These are phyloP conservation scores for Pomatostomus ruficeps DNA, from an alignment of 2,113 vertebrate species.

Conservation along the genomic window DNA sequence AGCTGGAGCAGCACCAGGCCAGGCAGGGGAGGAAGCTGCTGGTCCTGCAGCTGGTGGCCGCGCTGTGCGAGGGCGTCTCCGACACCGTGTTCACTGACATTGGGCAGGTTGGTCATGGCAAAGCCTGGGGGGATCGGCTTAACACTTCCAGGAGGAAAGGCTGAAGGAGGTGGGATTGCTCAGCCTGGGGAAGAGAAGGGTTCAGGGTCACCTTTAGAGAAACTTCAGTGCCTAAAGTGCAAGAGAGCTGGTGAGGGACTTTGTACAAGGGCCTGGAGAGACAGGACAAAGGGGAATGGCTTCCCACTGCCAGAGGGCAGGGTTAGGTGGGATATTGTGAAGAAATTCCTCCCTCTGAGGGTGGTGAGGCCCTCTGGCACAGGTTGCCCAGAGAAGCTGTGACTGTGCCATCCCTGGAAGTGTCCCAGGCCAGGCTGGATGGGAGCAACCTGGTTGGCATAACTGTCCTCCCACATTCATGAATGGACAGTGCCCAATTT, in stretches of 20 bases:
- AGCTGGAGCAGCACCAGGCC: slow-evolving; percentile 72
- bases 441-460: neutral
- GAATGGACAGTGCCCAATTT: neutral
- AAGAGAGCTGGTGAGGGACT: neutral
- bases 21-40: slow-evolving; percentile 68
- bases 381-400: neutral
- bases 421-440: neutral
- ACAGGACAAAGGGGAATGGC: neutral
- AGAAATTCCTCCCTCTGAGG: neutral
- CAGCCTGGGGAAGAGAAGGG: neutral
- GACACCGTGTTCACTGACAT: slow-evolving; percentile 80
- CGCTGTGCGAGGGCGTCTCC: slow-evolving; percentile 81
- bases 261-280: neutral
- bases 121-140: accelerated
- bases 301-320: neutral
- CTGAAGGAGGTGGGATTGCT: neutral
- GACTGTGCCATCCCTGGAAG: neutral
- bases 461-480: accelerated
- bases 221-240: neutral
- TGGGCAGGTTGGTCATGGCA: slow-evolving; percentile 75
- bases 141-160: neutral
- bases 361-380: neutral
- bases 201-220: neutral
- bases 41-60: slow-evolving; percentile 84
- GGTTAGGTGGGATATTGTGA: neutral